Evolutionary conservation across 2,113 vertebrate species (phyloP), one percentile per base, ranked within the genome.

Genomic region (Cinclus cinclus): DNA sequence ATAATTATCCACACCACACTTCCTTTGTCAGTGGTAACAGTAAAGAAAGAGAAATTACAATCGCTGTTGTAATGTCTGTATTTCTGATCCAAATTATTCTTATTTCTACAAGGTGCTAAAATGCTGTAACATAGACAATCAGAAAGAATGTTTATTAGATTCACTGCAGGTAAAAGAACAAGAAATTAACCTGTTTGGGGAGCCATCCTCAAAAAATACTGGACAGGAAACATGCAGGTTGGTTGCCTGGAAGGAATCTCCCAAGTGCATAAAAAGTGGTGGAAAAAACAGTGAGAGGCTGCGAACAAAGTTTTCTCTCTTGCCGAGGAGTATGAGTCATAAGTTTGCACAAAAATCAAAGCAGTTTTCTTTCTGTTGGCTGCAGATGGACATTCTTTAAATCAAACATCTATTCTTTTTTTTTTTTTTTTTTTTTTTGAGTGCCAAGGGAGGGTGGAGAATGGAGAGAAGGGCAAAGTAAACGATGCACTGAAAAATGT

Each of bases 301-400:
- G 24, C 44, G 31, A 82, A 63, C 15, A 47, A 21, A 56, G 15
- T 78, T 70, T 69, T 86, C 4, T 20, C 33, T 91, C 39, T 47
- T 44, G 28, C n/a, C 5, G 13, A 90, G 41, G 33, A 60, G 20
- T 20, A 21, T 68, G 53, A 93, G 35, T 87, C 62, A 59, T n/a
- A 94, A 44, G 8, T 69, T 74, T 67, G 69, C 44, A 52, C n/a
- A 80, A 81, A 96, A 96, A 84, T 74, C n/a, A 74, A 65, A 94
- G 55, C 59, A 70, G 28, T 49, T 93, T 84, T 87, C 25, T 55
- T 63, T 92, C 47, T 60, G 7, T 56, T 75, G 25, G 22, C 31
- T 92, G 62, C 24, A 93, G 74, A 63, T 82, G 88, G 68, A 47
- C 27, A 55, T 74, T 55, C 44, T 81, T 50, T 0, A 52, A 89